phyloP scores from a whole-genome alignment of 2,888 invertebrate species.

The Tetragonisca angustula region DNA sequence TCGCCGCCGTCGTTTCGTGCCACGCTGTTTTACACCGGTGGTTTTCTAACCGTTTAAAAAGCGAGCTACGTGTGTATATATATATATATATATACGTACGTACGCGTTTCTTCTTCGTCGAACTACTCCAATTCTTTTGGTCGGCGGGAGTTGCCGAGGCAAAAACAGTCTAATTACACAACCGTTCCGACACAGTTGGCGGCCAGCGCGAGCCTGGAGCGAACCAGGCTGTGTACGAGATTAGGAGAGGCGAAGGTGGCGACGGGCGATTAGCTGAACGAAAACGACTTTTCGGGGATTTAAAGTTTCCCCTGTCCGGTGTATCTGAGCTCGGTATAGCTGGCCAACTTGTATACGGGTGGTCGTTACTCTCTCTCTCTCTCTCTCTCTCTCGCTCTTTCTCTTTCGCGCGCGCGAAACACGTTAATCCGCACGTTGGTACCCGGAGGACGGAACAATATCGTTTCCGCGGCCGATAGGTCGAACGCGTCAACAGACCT shows the following conservation, averaged over 20 bases:
- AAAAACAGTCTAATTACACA: constrained; percentile 72
- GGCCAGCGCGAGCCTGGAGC: background rate
- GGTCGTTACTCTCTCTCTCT: background rate
- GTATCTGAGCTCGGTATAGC: background rate
- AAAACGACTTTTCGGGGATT: constrained; percentile 69
- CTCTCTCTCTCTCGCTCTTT: background rate
- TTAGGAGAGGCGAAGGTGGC: constrained; percentile 55
- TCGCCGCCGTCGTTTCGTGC: background rate
- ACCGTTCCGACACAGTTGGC: constrained; percentile 20
- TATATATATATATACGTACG: background rate
- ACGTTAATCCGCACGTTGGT: constrained; percentile 19
- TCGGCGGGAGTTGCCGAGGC: constrained; percentile 35
- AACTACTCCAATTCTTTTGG: constrained; percentile 35
- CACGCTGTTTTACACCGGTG: background rate
- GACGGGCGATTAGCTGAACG: constrained; percentile 61
- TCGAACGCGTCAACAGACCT: background rate
- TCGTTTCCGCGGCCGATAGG: background rate
- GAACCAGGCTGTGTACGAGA: constrained; percentile 41
- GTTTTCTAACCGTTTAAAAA: constrained; percentile 3
- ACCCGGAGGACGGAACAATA: constrained; percentile 20
- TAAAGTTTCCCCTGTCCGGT: constrained; percentile 59
- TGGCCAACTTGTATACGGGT: constrained; percentile 14
- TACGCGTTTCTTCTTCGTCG: constrained; percentile 7
- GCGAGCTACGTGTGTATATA: background rate
- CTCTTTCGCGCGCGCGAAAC: constrained; percentile 2